These are phyloP conservation scores for Sarotherodon lohbergeri DNA, from an alignment of 2,113 vertebrate genomes.

Conservation along the genomic window DNA sequence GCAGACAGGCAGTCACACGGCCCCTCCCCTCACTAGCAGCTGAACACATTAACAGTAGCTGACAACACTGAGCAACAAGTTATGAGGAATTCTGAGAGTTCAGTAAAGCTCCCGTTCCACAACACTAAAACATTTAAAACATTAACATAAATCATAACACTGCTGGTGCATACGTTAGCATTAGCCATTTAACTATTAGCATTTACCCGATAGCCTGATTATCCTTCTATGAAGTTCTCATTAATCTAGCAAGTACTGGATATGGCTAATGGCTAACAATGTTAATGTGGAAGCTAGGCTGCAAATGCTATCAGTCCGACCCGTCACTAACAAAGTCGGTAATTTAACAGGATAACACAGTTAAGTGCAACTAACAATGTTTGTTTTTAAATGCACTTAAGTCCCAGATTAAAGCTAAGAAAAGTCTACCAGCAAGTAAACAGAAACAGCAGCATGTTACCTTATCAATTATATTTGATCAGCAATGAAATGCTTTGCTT, in stretches of 20 bases:
- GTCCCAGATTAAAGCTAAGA: neutral
- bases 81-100: neutral
- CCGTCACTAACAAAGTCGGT: neutral
- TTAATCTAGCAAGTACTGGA: neutral
- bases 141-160: neutral
- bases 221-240: neutral
- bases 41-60: neutral
- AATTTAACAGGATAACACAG: neutral
- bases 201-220: neutral
- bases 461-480: neutral
- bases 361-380: neutral
- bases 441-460: neutral
- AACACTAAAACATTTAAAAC: neutral
- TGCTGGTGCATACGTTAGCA: neutral
- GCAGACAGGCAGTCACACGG: neutral
- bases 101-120: neutral
- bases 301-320: neutral
- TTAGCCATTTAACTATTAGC: neutral
- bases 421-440: neutral
- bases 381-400: neutral
- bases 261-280: neutral
- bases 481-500: neutral
- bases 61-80: neutral
- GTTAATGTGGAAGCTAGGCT: neutral
- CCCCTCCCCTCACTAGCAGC: neutral